These are phyloP conservation scores for Drosophila imparisetae DNA, from an alignment of 2,888 invertebrate species.

Conservation along the genomic window DNA sequence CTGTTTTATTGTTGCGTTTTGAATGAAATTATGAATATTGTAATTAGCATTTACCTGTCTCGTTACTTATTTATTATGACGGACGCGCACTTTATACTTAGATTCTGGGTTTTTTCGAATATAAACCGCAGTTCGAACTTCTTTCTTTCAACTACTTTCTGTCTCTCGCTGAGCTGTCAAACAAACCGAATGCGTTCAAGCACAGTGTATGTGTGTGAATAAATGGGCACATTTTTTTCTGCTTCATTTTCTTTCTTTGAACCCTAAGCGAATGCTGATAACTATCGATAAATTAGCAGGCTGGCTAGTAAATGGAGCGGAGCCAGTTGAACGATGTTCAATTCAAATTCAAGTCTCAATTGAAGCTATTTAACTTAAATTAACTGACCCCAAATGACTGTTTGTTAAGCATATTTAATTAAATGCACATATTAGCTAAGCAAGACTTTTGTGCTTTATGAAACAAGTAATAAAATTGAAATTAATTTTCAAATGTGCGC, in stretches of 20 bases:
- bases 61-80: slow-evolving; percentile 38
- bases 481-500: neutral
- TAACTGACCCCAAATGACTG: neutral
- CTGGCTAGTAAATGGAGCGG: neutral
- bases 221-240: slow-evolving; percentile 52
- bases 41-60: slow-evolving; percentile 70
- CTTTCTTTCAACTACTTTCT: slow-evolving; percentile 61
- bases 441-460: neutral
- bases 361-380: neutral
- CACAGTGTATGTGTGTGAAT: slow-evolving; percentile 45
- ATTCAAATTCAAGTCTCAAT: neutral
- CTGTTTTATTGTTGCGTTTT: slow-evolving; percentile 36
- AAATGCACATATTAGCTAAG: neutral
- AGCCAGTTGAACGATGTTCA: neutral
- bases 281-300: slow-evolving; percentile 36
- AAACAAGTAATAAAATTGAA: neutral
- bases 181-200: slow-evolving; percentile 62
- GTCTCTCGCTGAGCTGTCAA: slow-evolving; percentile 53
- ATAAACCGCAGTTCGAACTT: slow-evolving; percentile 48
- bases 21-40: slow-evolving; percentile 48
- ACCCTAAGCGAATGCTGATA: slow-evolving; percentile 6
- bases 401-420: neutral
- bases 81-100: slow-evolving; percentile 73
- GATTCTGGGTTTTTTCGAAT: slow-evolving; percentile 47
- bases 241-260: slow-evolving; percentile 20